Base-by-base conservation (phyloP, 2,113 vertebrate genomes). In the Cavia porcellus region DNA sequence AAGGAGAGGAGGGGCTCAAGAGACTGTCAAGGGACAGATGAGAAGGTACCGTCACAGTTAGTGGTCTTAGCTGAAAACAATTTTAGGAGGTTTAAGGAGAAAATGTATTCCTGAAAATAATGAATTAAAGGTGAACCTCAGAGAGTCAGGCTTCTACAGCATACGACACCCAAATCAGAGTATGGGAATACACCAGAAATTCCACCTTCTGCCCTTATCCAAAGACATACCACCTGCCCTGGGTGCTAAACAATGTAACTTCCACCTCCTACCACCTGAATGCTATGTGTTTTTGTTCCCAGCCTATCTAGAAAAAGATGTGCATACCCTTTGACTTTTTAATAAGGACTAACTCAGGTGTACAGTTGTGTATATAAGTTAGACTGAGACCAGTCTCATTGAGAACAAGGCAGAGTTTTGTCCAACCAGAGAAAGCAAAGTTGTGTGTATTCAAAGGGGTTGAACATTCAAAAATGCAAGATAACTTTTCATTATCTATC, bases 231-330 rank as follows among this genome's bases (percentile, higher is more conserved):
- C 9, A 72, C 1, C 13, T 45, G 15, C 7, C 2, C 24, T 12
- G 6, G 2, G 4, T 74, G 15, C 68, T 32, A 47, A 32, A 32
- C 8, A 7, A 9, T 32, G n/a, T 15, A 47, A 20, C 45, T 13
- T 24, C 57, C 7, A 7, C 7, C 12, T 25, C 20, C 55, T 84
- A 19, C 47, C n/a, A 50, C 9, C 14, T 81, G 28, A 92, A 68
- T 28, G 1, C 4, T 55, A 7, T 3, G 25, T 2, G 1, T 8
- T n/a, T 68, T 88, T 62, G 5, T 8, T 17, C 3, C 14, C 19
- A 20, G 6, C n/a, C 55, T 79, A 30, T 50, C 30, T 55, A 92
- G 15, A 80, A 89, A 52, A 14, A 45, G 28, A 86, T 42, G 79
- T 77, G 5, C 10, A 3, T 28, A 25, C 57, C 38, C 47, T 77